Evolutionary conservation across 1,140 invertebrate species (phyloP).

Genomic region (Dryas iulia): DNA sequence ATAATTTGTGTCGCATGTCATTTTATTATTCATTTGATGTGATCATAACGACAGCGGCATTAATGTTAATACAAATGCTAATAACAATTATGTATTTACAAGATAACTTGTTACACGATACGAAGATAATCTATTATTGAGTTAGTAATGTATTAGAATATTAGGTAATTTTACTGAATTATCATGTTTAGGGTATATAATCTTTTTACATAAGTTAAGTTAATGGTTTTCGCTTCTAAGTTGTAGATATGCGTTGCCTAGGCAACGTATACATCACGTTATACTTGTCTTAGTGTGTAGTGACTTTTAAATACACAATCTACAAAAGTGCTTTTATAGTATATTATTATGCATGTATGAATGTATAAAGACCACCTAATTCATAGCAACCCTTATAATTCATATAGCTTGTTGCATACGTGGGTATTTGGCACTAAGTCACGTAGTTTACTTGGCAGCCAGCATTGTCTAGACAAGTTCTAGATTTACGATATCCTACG

Average conservation of each 20-base stretch:
- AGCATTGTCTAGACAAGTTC: conserved; percentile 57
- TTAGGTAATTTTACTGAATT: neutral
- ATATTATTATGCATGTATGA: no score
- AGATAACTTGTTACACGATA: conserved; percentile 16
- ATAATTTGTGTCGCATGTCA: conserved; percentile 15
- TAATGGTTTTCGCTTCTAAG: no score
- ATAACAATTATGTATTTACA: conserved; percentile 18
- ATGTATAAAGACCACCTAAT: neutral
- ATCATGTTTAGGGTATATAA: no score
- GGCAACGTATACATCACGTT: no score
- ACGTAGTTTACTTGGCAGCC: conserved; percentile 37
- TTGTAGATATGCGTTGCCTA: no score
- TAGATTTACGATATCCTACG: conserved; percentile 67
- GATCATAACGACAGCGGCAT: neutral
- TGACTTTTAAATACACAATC: no score
- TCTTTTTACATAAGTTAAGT: no score
- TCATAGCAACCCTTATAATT: conserved; percentile 15
- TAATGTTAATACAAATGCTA: conserved; percentile 11
- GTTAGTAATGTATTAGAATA: neutral
- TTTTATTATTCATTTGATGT: conserved; percentile 14
- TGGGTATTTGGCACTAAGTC: conserved; percentile 48
- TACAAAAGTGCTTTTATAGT: no score
- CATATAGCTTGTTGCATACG: conserved; percentile 40
- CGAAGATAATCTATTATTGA: neutral
- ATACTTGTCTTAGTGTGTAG: no score